Evolutionary conservation across 2,888 invertebrate species (phyloP), one percentile per base, ranked within the genome.

Genomic region (Agrochola litura): DNA sequence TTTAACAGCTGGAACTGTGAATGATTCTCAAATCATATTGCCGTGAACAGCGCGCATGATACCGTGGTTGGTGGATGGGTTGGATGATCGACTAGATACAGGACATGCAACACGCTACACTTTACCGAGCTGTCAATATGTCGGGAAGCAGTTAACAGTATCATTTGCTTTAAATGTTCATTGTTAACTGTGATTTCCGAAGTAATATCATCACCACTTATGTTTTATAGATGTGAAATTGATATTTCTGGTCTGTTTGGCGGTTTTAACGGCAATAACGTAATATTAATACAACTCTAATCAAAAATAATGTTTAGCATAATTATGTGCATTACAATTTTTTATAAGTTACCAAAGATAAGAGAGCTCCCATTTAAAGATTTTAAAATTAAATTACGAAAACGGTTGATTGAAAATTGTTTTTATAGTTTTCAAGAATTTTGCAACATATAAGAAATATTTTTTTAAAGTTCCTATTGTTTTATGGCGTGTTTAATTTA

Each of bases 1-100:
- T 60, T 49, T n/a, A 60, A 25, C 30, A 73, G 58, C 30, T 60
- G 14, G n/a, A 73, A 70, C 58, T 54, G 19, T 12, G 9, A 63
- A 61, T 19, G 19, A 19, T 37, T 63, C n/a, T 54, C 30, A 54
- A 54, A 30, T 4, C n/a, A 63, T 46, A 63, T 46, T 75, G 54
- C 75, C 54, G 54, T 54, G 63, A 61, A 71, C 49, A 41, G 49
- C 10, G 49, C 19, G 61, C 16, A 16, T 25, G 49, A 19, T 52
- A 30, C 16, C 16, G 10, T 56, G 16, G 56, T 52, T 41, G 6
- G 49, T 71, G 49, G 60, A 49, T 22, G 37, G 16, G 56, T 52
- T 41, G 6, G 49, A 74, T 60, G 60, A 49, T 22, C 60, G 22
- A 25, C 14, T 41, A 41, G 25, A 41, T 74, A 41, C 10, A 22